Base-by-base conservation (phyloP, 1,140 invertebrate species). In the Sinella curviseta region DNA sequence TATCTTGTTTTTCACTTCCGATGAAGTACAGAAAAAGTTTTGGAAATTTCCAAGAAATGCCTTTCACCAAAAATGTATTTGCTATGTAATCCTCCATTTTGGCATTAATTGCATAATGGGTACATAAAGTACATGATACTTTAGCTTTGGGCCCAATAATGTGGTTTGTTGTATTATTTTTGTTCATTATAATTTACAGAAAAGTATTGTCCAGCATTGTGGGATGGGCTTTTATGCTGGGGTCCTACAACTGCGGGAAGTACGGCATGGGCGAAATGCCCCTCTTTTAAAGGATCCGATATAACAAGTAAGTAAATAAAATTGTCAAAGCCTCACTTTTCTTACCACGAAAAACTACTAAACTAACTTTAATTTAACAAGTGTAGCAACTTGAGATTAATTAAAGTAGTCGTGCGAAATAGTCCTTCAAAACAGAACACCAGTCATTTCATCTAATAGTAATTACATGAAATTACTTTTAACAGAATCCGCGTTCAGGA, bases 161-260 rank as follows among this genome's bases (percentile, higher is more conserved):
- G n/a, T n/a, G n/a, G n/a, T n/a, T n/a, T n/a, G n/a, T n/a, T n/a
- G n/a, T n/a, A n/a, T n/a, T n/a, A n/a, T n/a, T n/a, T n/a, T n/a
- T n/a, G n/a, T n/a, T n/a, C n/a, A n/a, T n/a, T n/a, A n/a, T n/a
- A n/a, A n/a, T n/a, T n/a, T n/a, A n/a, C n/a, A n/a, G n/a, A n/a
- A n/a, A n/a, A n/a, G n/a, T n/a, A 60, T 26, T 60, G 57, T 26
- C 57, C 14, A 16, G 48, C 26, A 35, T 24, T 80, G 4, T 94
- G 90, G 90, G 93, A 94, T 86, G 89, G 88, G 12, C 88, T 92
- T 75, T 88, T 93, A 1, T 95, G 94, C 84, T 95, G 94, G 94
- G 92, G 92, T 8, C 90, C 92, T 0, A 93, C 92, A 8, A 88
- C 87, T 79, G 90, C 91, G 1, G 91, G 90, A 1, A 88, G 88